Conservation (phyloP, 2,113 vertebrate species). For the Chionomys nivalis region DNA sequence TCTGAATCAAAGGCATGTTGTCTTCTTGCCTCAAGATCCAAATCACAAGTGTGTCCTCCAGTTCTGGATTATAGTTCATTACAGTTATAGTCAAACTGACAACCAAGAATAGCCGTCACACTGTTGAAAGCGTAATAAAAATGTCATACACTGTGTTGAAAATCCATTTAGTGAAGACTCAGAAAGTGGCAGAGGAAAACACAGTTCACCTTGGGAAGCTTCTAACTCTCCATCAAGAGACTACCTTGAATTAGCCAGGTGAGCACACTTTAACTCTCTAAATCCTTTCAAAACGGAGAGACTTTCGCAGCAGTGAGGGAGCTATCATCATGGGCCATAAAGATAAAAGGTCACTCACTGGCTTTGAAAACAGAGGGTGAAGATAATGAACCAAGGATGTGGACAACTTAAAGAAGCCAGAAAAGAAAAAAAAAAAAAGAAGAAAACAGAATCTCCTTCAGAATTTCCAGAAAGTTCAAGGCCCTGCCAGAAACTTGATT, state of each 20-base stretch:
- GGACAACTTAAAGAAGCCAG: not conserved
- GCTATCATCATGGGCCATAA: not conserved
- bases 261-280: not conserved
- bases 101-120: not conserved
- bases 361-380: not conserved
- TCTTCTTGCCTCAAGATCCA: not conserved
- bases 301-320: not conserved
- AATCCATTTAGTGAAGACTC: not conserved
- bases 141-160: not conserved
- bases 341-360: not conserved
- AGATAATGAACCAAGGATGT: not conserved
- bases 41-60: not conserved
- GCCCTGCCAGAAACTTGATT: not conserved
- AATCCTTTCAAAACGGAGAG: not conserved
- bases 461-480: not conserved
- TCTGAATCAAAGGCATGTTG: not conserved
- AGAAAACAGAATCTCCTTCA: not conserved
- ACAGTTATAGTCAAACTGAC: not conserved
- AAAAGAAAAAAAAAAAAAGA: not conserved
- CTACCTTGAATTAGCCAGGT: not conserved
- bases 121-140: not conserved
- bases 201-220: not conserved
- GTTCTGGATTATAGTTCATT: not conserved
- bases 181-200: not conserved
- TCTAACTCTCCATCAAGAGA: not conserved